Conservation (phyloP, 2,113 vertebrate species). For the Caranx melampygus region DNA sequence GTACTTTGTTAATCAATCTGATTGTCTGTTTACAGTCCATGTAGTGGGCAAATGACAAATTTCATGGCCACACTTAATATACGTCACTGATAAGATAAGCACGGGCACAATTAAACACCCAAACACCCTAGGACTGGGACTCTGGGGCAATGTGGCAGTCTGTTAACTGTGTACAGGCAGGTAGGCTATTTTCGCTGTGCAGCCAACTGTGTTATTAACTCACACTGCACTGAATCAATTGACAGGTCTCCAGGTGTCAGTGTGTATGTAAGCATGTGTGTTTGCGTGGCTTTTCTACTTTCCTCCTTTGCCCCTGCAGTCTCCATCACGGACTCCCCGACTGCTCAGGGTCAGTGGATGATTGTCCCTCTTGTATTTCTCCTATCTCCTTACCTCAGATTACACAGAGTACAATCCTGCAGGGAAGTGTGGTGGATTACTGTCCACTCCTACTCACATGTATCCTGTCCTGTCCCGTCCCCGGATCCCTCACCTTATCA, state of each 20-base stretch:
- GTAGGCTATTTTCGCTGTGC: slow-evolving; percentile 63
- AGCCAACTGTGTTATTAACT: slow-evolving; percentile 77
- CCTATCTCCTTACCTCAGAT: slow-evolving; percentile 56
- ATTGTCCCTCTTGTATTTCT: slow-evolving; percentile 59
- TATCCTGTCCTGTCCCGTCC: slow-evolving; percentile 40
- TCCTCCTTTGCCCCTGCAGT: slow-evolving; percentile 10
- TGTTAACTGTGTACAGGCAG: slow-evolving; percentile 63
- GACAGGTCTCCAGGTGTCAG: slow-evolving; percentile 60
- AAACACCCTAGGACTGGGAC: neutral
- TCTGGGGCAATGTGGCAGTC: slow-evolving; percentile 33
- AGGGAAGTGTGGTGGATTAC: slow-evolving; percentile 49
- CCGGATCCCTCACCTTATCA: slow-evolving; percentile 61
- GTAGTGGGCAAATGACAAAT: slow-evolving; percentile 30
- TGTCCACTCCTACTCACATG: slow-evolving; percentile 43
- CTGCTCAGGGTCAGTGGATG: slow-evolving; percentile 65
- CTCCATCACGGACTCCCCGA: slow-evolving; percentile 32
- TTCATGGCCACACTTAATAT: slow-evolving; percentile 10
- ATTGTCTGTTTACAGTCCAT: slow-evolving; percentile 4
- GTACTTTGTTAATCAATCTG: slow-evolving; percentile 1
- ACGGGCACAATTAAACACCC: slow-evolving; percentile 50
- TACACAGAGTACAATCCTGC: slow-evolving; percentile 48
- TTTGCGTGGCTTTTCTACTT: slow-evolving; percentile 33
- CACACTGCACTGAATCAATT: slow-evolving; percentile 61
- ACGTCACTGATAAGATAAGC: slow-evolving; percentile 29
- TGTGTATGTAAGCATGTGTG: slow-evolving; percentile 36